Conservation (phyloP, 2,113 vertebrate genomes). For the Etia nguti region DNA sequence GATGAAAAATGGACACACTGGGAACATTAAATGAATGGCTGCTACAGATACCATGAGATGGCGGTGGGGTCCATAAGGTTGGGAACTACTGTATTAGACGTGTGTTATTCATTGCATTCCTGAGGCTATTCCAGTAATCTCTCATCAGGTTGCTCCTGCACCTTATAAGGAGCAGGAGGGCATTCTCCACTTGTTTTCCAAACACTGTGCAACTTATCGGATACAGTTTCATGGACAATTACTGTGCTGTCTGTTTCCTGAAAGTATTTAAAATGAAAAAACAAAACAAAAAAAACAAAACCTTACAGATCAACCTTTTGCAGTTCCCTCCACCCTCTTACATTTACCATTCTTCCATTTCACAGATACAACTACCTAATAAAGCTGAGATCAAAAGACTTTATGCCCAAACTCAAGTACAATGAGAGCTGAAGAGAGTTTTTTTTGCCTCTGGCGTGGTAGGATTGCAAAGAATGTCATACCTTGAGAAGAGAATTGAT, state of each 20-base stretch:
- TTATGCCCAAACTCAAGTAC: constrained; percentile 19
- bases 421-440: constrained; percentile 1
- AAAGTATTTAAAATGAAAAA: constrained; percentile 3
- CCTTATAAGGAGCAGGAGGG: constrained; percentile 68
- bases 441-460: constrained; percentile 5
- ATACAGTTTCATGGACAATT: constrained; percentile 65
- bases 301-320: neutral
- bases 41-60: neutral
- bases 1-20: neutral
- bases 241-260: constrained; percentile 18
- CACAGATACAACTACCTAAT: constrained; percentile 43
- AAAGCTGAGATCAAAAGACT: constrained; percentile 47
- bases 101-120: constrained; percentile 63
- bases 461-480: constrained; percentile 36
- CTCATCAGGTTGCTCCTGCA: constrained; percentile 60
- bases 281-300: neutral
- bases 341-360: constrained; percentile 42
- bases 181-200: constrained; percentile 67
- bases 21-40: neutral
- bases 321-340: neutral
- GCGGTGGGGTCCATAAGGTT: neutral
- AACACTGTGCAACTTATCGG: constrained; percentile 66
- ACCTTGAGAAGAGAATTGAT: constrained; percentile 27
- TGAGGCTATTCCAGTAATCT: constrained; percentile 63
- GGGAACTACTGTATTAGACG: neutral